phyloP scores from a whole-genome alignment of 2,113 vertebrate species.

The Xiphias gladius region DNA sequence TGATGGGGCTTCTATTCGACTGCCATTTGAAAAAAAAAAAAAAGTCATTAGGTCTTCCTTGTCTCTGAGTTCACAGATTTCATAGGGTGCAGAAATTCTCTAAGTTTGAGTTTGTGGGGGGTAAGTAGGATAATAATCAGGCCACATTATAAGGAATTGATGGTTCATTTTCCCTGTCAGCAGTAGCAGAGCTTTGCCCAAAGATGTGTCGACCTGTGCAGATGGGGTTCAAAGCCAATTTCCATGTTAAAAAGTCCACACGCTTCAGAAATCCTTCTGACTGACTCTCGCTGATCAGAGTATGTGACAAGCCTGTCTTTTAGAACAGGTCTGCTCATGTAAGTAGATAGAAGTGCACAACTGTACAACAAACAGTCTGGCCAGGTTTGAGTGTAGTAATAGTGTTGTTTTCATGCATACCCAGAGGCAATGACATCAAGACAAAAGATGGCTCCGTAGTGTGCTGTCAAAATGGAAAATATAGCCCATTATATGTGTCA shows the following conservation, averaged over 20 bases:
- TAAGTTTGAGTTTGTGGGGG: conserved; percentile 83
- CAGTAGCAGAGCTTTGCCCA: conserved; percentile 82
- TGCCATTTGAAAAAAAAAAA: conserved; percentile 59
- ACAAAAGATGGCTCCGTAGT: conserved; percentile 77
- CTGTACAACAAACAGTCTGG: conserved; percentile 72
- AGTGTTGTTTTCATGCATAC: conserved; percentile 79
- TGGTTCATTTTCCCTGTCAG: conserved; percentile 88
- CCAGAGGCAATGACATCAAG: conserved; percentile 77
- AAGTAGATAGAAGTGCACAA: conserved; percentile 74
- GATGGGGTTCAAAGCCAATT: conserved; percentile 90
- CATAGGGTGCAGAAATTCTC: conserved; percentile 76
- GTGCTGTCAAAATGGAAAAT: conserved; percentile 79
- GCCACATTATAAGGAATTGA: conserved; percentile 87
- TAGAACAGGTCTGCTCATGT: conserved; percentile 67
- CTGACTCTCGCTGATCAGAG: conserved; percentile 80
- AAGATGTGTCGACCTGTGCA: conserved; percentile 87
- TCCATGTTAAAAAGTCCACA: conserved; percentile 88
- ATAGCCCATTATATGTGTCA: conserved; percentile 77
- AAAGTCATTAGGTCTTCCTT: conserved; percentile 54
- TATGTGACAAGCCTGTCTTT: conserved; percentile 77
- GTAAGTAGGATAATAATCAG: conserved; percentile 87
- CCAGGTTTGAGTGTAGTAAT: conserved; percentile 70
- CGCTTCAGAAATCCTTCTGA: conserved; percentile 76
- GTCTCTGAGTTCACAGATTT: conserved; percentile 74
- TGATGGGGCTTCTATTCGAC: conserved; percentile 61